A percentile compares a stretch with the other conserved stretches of the same genome.
These are phyloP conservation scores for Plagodis pulveraria DNA, from an alignment of 2,888 invertebrate genomes.

Conservation along the genomic window DNA sequence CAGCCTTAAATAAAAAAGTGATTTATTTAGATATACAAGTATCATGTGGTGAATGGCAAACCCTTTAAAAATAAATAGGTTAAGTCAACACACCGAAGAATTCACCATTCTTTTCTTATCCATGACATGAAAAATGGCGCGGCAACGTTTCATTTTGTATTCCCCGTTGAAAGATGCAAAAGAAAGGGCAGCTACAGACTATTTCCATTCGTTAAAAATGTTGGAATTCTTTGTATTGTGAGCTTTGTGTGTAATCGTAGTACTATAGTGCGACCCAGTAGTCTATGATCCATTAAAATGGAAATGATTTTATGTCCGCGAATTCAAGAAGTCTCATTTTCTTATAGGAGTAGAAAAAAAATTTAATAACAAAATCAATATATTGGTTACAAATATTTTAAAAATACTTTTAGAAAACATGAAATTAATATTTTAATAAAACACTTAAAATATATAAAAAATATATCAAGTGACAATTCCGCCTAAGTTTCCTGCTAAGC, in stretches of 20 bases:
- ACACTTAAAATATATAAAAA: too few relatives aligned
- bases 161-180: constrained; percentile 72
- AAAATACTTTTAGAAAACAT: too few relatives aligned
- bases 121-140: constrained; percentile 62
- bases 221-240: constrained; percentile 77
- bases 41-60: neutral
- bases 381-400: too few relatives aligned
- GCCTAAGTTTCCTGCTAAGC: too few relatives aligned
- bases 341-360: too few relatives aligned
- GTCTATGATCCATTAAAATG: constrained; percentile 22
- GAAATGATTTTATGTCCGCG: too few relatives aligned
- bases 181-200: constrained; percentile 75
- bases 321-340: too few relatives aligned
- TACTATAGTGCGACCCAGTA: constrained; percentile 46
- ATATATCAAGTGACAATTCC: too few relatives aligned
- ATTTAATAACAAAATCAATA: too few relatives aligned
- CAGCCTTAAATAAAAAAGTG: too few relatives aligned
- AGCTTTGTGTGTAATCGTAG: constrained; percentile 74
- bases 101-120: constrained; percentile 37
- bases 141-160: constrained; percentile 74
- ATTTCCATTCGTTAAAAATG: constrained; percentile 84
- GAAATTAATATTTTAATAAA: too few relatives aligned
- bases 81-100: constrained; percentile 15
- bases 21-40: too few relatives aligned
- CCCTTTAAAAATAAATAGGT: constrained; percentile 17